These are phyloP conservation scores for Callipepla californica DNA, from an alignment of 2,113 vertebrate species.

Conservation along the genomic window DNA sequence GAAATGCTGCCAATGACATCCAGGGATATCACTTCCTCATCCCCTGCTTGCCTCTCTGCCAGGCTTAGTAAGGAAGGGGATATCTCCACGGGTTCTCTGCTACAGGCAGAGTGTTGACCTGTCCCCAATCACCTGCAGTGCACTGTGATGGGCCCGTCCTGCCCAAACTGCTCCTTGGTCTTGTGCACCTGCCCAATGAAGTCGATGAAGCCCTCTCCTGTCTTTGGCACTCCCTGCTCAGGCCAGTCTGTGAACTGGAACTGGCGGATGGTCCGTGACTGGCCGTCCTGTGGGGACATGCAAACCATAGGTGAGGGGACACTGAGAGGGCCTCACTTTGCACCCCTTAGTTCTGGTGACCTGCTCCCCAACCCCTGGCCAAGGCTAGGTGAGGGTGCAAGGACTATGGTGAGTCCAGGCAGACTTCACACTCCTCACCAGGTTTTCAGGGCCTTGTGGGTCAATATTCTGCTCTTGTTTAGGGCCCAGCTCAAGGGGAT, in stretches of 20 bases:
- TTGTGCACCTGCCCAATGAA: conserved; percentile 99
- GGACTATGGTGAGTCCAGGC: background rate
- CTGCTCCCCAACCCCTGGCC: background rate
- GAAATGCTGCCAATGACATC: background rate
- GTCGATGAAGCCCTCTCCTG: conserved; percentile 95
- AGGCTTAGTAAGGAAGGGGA: background rate
- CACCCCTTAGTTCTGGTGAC: background rate
- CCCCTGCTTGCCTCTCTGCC: background rate
- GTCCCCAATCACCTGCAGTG: conserved; percentile 90
- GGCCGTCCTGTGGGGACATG: conserved; percentile 85
- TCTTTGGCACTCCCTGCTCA: conserved; percentile 97
- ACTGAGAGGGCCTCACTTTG: background rate
- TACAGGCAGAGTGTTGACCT: background rate
- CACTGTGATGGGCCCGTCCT: conserved; percentile 96
- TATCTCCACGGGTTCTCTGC: background rate
- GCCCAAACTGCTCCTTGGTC: conserved; percentile 98
- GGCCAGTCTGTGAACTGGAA: conserved; percentile 99
- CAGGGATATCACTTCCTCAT: background rate
- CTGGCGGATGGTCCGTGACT: conserved; percentile 96
- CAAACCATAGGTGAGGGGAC: accelerated
- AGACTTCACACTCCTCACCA: background rate
- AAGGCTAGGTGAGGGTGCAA: background rate
- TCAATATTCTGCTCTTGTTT: background rate
- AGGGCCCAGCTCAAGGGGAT: background rate
- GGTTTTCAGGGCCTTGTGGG: background rate